phyloP scores from a whole-genome alignment of 2,113 vertebrate genomes.

The Fregata magnificens region DNA sequence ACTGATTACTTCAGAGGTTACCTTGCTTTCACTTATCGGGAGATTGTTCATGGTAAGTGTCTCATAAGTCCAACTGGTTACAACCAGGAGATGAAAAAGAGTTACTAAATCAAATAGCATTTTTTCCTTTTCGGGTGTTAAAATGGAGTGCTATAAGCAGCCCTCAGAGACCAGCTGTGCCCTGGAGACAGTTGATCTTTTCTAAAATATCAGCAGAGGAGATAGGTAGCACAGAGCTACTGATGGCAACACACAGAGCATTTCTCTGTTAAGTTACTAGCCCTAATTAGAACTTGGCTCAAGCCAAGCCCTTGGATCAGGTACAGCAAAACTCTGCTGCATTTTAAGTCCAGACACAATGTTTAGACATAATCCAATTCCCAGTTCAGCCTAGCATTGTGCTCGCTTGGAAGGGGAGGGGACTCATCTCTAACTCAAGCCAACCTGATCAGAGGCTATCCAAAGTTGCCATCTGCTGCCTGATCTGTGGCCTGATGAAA shows the following conservation, averaged over 20 bases:
- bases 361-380: constrained; percentile 35
- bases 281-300: constrained; percentile 41
- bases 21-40: neutral
- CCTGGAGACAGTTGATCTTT: neutral
- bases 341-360: constrained; percentile 5
- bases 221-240: neutral
- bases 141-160: neutral
- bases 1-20: neutral
- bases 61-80: neutral
- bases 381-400: constrained; percentile 4
- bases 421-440: neutral
- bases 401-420: constrained; percentile 3
- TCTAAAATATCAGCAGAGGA: neutral
- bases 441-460: neutral
- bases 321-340: constrained; percentile 11
- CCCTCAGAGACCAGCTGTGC: neutral
- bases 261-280: neutral
- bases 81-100: neutral
- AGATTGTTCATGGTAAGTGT: neutral
- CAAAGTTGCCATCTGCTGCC: constrained; percentile 55
- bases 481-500: neutral
- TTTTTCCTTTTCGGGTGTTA: neutral
- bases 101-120: neutral
- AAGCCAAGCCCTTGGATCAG: neutral
- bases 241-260: neutral